Evolutionary conservation across 2,113 vertebrate genomes (phyloP).

Genomic region (Andinoacara biseriatus): DNA sequence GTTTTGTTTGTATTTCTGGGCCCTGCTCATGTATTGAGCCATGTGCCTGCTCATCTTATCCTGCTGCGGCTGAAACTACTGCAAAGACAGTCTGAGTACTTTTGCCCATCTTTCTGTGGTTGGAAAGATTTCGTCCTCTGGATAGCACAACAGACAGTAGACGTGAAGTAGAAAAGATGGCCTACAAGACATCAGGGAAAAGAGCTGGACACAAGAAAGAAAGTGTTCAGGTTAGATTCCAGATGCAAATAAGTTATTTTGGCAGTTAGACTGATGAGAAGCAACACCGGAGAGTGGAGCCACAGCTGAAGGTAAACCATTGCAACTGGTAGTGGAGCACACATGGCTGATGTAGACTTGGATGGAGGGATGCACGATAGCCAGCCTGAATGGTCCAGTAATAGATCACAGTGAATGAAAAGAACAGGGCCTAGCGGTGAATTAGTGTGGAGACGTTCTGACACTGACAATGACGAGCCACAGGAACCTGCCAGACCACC

Average conservation of each 20-base stretch:
- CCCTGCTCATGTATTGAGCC: too few relatives aligned
- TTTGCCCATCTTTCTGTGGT: too few relatives aligned
- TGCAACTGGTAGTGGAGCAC: neutral
- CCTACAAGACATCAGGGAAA: too few relatives aligned
- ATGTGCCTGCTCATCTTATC: too few relatives aligned
- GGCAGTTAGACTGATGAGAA: neutral
- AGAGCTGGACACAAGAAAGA: neutral
- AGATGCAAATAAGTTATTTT: neutral
- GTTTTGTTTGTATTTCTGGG: too few relatives aligned
- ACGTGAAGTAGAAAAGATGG: too few relatives aligned
- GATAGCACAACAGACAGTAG: too few relatives aligned
- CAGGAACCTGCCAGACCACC: neutral
- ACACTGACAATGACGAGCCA: too few relatives aligned
- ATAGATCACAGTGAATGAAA: neutral
- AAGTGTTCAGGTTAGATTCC: neutral
- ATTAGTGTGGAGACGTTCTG: neutral
- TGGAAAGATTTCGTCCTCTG: too few relatives aligned
- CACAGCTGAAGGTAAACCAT: neutral
- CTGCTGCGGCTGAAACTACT: too few relatives aligned
- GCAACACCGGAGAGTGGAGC: neutral
- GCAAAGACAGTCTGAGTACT: too few relatives aligned
- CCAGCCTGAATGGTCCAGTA: neutral
- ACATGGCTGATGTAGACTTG: neutral
- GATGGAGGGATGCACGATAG: neutral
- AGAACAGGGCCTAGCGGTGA: neutral